Base-by-base conservation (phyloP, 2,797 vertebrate genomes). In the Acanthurus lineatus region DNA sequence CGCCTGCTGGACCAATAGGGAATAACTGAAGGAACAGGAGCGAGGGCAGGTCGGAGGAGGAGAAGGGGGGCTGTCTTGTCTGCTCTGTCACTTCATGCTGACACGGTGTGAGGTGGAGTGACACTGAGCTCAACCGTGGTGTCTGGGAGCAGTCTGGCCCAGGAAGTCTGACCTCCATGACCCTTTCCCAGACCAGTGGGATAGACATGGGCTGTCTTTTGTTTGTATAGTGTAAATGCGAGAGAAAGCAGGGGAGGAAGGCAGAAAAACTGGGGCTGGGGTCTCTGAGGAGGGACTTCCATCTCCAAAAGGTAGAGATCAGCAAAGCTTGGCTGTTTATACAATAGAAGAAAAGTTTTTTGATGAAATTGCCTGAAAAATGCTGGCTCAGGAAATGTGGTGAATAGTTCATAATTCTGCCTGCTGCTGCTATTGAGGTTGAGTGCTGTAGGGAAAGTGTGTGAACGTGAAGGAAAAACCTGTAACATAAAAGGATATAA, bases 1-100 rank as follows among this genome's bases (percentile, higher is more conserved):
- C 70, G 74, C 85, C 85, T 83, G 81, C 66, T 51, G 69, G 59
- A 88, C 88, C 90, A 83, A 82, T 88, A 44, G 90, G 84, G 90
- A 87, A 89, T 90, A 83, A 69, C 81, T 76, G 64, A 73, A 88
- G 73, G 71, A 85, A 84, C 40, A 63, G 79, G 78, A 78, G 76
- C 0, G 17, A 82, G 76, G 64, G 82, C 60, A 81, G 60, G 83
- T 67, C 0, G 60, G 57, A 71, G 73, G 69, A 48, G 62, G 42
- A 53, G 78, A 72, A 38, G 58, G 47, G 54, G 52, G 70, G 38
- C 38, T 38, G 77, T 85, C 87, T 79, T 84, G 88, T 89, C 88
- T 84, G 81, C 89, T 84, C 89, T 92, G 90, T 93, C 91, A 92
- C 89, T 91, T 94, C 92, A 94, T 69, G 85, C 88, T 93, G 92